A percentile compares a stretch with the other conserved stretches of the same genome.
Conservation (phyloP, 2,888 invertebrate genomes). For the Mantis religiosa region DNA sequence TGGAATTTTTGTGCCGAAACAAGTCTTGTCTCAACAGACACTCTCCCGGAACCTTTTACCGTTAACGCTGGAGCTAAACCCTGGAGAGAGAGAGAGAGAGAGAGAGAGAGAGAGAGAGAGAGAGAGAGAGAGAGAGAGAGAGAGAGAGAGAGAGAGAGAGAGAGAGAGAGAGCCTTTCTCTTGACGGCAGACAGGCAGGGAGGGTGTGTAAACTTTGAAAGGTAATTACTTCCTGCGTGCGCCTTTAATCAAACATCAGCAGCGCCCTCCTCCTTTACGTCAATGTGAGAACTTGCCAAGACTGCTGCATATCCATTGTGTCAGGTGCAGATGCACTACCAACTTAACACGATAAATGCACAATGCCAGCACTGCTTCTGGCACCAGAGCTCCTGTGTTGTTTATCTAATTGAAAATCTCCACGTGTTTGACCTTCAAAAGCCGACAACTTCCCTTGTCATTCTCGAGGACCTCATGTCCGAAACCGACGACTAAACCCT, state of each 20-base stretch:
- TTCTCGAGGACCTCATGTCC: no score
- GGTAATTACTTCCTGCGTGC: slow-evolving; percentile 18
- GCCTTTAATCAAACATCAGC: slow-evolving; percentile 17
- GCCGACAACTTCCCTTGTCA: no score
- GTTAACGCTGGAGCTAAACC: background rate
- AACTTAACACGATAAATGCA: no score
- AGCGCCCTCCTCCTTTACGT: background rate
- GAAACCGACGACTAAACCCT: no score
- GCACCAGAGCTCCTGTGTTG: no score
- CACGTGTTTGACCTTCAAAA: no score
- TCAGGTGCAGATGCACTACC: no score
- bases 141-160: background rate
- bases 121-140: background rate
- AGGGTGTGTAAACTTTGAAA: slow-evolving; percentile 18
- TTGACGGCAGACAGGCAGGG: background rate
- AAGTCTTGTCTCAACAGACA: background rate
- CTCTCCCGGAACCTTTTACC: background rate
- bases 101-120: background rate
- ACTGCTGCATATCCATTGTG: no score
- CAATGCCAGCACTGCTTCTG: no score
- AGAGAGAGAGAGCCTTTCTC: no score
- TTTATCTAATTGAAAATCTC: no score
- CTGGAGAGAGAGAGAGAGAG: background rate
- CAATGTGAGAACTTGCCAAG: no score
- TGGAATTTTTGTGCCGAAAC: background rate